Conservation (phyloP, 1,140 invertebrate genomes). For the Drosophila arawakana region DNA sequence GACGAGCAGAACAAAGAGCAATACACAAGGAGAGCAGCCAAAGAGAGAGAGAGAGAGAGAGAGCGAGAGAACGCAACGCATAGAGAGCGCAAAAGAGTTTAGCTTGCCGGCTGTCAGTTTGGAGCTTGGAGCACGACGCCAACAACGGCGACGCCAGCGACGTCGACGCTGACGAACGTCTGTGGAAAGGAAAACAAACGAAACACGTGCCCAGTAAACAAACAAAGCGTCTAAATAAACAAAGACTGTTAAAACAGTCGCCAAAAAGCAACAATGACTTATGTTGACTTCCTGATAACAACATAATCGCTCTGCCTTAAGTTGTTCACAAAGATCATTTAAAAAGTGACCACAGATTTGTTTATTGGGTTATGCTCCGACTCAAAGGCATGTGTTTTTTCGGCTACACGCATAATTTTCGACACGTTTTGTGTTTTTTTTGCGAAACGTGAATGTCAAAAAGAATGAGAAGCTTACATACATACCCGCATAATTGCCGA, state of each 20-base stretch:
- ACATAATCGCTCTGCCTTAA: background rate
- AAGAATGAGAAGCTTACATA: conserved; percentile 5
- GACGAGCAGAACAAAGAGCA: conserved; percentile 15
- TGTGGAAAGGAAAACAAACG: conserved; percentile 23
- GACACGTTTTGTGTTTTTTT: conserved; percentile 29
- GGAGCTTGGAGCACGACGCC: conserved; percentile 34
- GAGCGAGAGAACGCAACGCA: background rate
- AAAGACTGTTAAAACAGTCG: conserved; percentile 20
- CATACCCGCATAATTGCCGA: conserved; percentile 52
- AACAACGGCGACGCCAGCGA: conserved; percentile 5
- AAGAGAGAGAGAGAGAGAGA: conserved; percentile 3
- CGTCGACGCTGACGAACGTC: conserved; percentile 32
- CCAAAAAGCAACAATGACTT: conserved; percentile 6
- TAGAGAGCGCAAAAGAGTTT: conserved; percentile 1
- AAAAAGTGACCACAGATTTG: conserved; percentile 1
- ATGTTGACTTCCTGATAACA: conserved; percentile 9
- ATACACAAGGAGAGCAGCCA: conserved; percentile 3
- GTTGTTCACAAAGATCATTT: background rate
- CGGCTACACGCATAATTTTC: conserved; percentile 20
- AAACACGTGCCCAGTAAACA: conserved; percentile 48
- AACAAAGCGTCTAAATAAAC: conserved; percentile 31
- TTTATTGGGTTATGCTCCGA: conserved; percentile 20
- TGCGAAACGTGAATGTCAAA: conserved; percentile 35
- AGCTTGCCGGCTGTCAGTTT: conserved; percentile 19
- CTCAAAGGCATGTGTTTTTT: background rate